Conservation (phyloP, 2,113 vertebrate species). For the Candoia aspera region DNA sequence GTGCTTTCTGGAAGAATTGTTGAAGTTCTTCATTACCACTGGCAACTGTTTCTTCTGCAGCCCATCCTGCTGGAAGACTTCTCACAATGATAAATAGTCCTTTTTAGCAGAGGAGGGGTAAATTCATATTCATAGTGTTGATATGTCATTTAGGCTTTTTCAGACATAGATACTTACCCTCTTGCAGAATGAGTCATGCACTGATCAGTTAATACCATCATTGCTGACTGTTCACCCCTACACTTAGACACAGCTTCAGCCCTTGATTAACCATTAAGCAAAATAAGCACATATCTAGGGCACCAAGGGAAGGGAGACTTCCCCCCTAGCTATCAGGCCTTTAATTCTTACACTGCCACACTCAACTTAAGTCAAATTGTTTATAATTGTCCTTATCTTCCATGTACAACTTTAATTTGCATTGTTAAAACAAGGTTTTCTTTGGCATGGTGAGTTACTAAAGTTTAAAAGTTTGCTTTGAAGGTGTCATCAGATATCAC, state of each 20-base stretch:
- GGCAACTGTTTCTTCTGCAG: background rate
- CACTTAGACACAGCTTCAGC: background rate
- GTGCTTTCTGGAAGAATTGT: background rate
- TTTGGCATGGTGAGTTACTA: background rate
- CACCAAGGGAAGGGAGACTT: background rate
- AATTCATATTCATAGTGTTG: background rate
- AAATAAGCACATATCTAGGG: background rate
- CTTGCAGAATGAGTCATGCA: background rate
- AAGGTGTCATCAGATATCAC: background rate
- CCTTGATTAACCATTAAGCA: background rate
- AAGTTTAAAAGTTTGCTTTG: background rate
- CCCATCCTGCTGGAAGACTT: background rate
- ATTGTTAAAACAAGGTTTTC: too few relatives aligned
- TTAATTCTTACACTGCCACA: background rate
- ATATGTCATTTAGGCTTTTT: too few relatives aligned
- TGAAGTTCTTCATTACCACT: constrained; percentile 9
- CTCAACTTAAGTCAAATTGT: background rate
- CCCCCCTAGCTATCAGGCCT: background rate
- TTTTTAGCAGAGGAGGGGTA: background rate
- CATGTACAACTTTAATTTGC: background rate
- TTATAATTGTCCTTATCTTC: background rate
- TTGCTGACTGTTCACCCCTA: background rate
- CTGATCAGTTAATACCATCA: background rate
- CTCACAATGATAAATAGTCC: background rate
- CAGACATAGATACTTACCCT: background rate